Conservation (phyloP, 2,797 vertebrate species). For the Crocidura indochinensis region DNA sequence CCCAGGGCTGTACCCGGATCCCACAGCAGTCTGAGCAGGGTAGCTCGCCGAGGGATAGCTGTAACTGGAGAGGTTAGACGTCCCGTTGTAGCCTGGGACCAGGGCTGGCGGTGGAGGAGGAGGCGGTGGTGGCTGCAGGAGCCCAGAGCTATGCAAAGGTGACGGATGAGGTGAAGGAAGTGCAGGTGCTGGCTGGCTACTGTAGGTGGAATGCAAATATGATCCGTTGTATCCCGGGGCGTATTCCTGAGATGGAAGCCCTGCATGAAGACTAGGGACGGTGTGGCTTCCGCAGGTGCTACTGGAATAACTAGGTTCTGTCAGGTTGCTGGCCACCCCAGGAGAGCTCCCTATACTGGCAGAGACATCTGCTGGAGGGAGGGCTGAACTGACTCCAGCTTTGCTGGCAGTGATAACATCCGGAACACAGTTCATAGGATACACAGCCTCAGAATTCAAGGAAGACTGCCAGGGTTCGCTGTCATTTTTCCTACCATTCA, state of each 20-base stretch:
- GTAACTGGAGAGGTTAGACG: conserved; percentile 97
- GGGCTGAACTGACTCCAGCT: conserved; percentile 96
- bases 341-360: conserved; percentile 97
- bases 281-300: conserved; percentile 98
- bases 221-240: conserved; percentile 97
- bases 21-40: conserved; percentile 96
- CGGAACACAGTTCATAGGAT: conserved; percentile 98
- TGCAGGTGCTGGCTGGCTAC: conserved; percentile 95
- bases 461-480: conserved; percentile 96
- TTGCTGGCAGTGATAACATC: conserved; percentile 98
- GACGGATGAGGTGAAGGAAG: conserved; percentile 98
- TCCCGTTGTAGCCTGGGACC: conserved; percentile 97
- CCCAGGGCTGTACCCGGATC: conserved; percentile 97
- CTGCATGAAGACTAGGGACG: conserved; percentile 96
- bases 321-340: conserved; percentile 97
- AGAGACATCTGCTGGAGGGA: conserved; percentile 96
- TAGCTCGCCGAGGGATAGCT: conserved; percentile 97
- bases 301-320: conserved; percentile 97
- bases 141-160: conserved; percentile 97
- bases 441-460: conserved; percentile 95
- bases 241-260: conserved; percentile 99
- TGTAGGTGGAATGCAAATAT: conserved; percentile 98
- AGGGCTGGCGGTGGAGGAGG: conserved; percentile 95
- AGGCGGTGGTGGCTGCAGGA: conserved; percentile 95
- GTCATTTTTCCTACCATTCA: conserved; percentile 98